Evolutionary conservation across 2,888 invertebrate species (phyloP), one percentile per base, ranked within the genome.

Genomic region (Cyaniris semiargus): DNA sequence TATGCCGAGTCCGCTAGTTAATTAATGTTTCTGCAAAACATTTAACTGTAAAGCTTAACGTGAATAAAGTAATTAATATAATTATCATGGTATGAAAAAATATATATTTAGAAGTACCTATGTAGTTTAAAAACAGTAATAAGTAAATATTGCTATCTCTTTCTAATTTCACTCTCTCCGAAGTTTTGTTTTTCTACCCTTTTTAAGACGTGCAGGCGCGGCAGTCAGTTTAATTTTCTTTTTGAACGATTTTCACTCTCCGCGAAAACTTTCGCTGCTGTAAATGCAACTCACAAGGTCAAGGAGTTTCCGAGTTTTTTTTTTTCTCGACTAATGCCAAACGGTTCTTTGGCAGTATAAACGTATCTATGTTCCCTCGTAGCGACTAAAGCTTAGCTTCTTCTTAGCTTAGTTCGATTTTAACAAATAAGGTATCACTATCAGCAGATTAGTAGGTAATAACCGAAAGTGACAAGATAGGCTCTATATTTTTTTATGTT

Each of bases 91-190:
- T 53, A 53, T 53, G 18, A 53, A 53, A 48, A 13, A 48, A 53
- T 53, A n/a, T n/a, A n/a, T 53, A 53, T 15, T 48, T 15, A 3
- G 0, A 53, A 48, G 18, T n/a, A n/a, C n/a, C n/a, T n/a, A n/a
- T n/a, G n/a, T 53, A 15, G 53, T 3, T 53, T n/a, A 58, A 21
- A 58, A 58, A 58, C n/a, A 58, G 7, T 56, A 5, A n/a, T 18
- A 56, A 56, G 27, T 58, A 21, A 23, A 60, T 10, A 13, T 1
- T 3, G 3, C 80, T 79, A 79, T 91, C 91, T 77, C 85, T 77
- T 80, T 90, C 88, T 82, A 87, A 87, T 91, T 90, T 91, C 90
- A 91, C 92, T 91, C 90, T 91, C 91, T 82, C 89, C 84, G 86
- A 87, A 88, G 87, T 86, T 86, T 87, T 87, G 85, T 85, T 90